phyloP scores from a whole-genome alignment of 2,797 vertebrate genomes.

The Masticophis lateralis region DNA sequence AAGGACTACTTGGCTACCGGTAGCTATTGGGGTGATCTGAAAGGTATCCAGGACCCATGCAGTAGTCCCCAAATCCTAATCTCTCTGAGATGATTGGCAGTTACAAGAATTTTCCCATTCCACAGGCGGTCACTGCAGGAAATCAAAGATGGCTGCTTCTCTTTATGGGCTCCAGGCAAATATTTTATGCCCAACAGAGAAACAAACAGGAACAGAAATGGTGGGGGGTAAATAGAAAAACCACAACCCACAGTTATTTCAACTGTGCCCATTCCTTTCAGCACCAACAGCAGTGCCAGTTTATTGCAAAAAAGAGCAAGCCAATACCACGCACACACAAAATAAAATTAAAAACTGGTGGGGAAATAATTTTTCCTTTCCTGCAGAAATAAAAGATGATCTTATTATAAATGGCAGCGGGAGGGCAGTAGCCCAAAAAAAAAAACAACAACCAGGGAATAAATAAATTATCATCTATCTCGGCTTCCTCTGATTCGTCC shows the following conservation, averaged over 20 bases:
- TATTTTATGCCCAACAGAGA: background rate
- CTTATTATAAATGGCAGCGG: background rate
- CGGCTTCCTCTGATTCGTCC: background rate
- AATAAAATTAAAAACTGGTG: background rate
- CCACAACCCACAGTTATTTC: background rate
- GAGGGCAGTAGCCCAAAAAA: background rate
- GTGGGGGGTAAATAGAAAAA: background rate
- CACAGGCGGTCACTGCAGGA: conserved; percentile 43
- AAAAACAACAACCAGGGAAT: background rate
- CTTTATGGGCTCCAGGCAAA: background rate
- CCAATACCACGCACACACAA: background rate
- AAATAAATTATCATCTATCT: background rate
- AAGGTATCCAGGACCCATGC: background rate
- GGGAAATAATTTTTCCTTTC: background rate
- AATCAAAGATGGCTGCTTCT: background rate
- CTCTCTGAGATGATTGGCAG: conserved; percentile 47
- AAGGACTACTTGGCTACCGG: background rate
- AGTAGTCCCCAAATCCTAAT: conserved; percentile 45
- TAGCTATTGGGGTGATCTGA: background rate
- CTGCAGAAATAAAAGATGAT: background rate
- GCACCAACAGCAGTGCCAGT: background rate
- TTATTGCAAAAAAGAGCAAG: background rate
- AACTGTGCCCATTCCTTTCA: background rate
- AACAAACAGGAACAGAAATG: background rate
- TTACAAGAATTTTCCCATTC: conserved; percentile 39